phyloP scores from a whole-genome alignment of 2,888 invertebrate species.

The Aphodius granarius region DNA sequence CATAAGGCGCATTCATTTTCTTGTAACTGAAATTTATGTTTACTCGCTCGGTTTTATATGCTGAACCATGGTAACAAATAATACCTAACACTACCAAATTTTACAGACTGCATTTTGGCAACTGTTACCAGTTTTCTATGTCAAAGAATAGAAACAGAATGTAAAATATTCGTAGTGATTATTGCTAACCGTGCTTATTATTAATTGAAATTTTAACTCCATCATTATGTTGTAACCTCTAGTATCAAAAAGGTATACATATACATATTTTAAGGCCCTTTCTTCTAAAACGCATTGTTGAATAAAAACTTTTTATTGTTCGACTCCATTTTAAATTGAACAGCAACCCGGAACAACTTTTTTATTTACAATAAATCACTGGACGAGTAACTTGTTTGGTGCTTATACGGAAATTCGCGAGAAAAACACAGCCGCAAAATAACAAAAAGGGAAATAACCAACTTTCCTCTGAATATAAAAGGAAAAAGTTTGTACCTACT shows the following conservation, averaged over 20 bases:
- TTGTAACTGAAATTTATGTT: neutral
- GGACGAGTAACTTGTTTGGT: neutral
- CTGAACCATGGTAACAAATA: neutral
- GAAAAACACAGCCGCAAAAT: neutral
- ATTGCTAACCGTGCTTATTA: too few relatives aligned
- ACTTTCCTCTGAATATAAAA: neutral
- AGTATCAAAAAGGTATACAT: too few relatives aligned
- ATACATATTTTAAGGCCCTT: too few relatives aligned
- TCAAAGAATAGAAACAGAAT: too few relatives aligned
- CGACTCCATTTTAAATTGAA: neutral
- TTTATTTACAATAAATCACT: neutral
- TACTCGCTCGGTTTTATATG: neutral
- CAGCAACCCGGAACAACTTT: neutral
- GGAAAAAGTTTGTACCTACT: neutral
- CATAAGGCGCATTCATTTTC: slow-evolving; percentile 1
- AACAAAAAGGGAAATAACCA: neutral
- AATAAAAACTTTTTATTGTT: neutral
- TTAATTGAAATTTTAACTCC: too few relatives aligned
- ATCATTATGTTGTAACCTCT: too few relatives aligned
- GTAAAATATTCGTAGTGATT: too few relatives aligned
- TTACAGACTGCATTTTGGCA: neutral
- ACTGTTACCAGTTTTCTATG: too few relatives aligned
- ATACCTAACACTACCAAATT: neutral
- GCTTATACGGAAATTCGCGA: neutral
- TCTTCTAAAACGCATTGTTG: too few relatives aligned